A percentile compares a stretch with the other conserved stretches of the same genome.
These are phyloP conservation scores for Cheilinus undulatus DNA, from an alignment of 2,113 vertebrate genomes.

Conservation along the genomic window DNA sequence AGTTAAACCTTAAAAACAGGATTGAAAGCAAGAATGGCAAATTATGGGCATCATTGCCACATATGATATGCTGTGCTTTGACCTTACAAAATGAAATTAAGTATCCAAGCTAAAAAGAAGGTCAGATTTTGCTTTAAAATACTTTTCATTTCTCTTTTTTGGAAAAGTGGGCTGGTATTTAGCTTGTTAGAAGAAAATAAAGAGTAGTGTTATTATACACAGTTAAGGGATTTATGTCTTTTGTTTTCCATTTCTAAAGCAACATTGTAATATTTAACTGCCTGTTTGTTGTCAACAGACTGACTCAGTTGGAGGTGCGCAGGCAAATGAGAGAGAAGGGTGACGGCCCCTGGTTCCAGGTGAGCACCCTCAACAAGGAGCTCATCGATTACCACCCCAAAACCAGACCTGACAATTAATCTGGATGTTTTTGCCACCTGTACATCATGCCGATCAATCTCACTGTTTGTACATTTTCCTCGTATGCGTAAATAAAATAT, in stretches of 20 bases:
- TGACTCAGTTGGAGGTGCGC: constrained; percentile 84
- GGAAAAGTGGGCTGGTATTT: not conserved
- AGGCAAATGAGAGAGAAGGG: constrained; percentile 89
- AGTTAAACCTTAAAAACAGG: too few relatives aligned
- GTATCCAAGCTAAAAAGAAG: not conserved
- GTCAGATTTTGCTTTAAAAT: not conserved
- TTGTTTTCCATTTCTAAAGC: not conserved
- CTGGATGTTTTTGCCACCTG: constrained; percentile 9
- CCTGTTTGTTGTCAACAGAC: constrained; percentile 73
- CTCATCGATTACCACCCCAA: constrained; percentile 87
- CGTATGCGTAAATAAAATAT: constrained; percentile 78
- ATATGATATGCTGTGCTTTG: too few relatives aligned
- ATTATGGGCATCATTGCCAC: too few relatives aligned
- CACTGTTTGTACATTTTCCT: constrained; percentile 74
- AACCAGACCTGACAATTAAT: constrained; percentile 89
- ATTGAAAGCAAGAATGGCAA: too few relatives aligned
- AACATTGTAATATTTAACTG: not conserved
- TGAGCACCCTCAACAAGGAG: constrained; percentile 82
- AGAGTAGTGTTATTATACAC: not conserved
- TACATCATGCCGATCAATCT: constrained; percentile 47
- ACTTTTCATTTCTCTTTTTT: not conserved
- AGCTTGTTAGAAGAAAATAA: not conserved
- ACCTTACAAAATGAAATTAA: not conserved
- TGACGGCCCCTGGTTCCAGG: constrained; percentile 93
- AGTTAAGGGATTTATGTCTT: not conserved